Conservation (phyloP, 2,797 vertebrate species). For the Xiphorhynchus erythropygius region DNA sequence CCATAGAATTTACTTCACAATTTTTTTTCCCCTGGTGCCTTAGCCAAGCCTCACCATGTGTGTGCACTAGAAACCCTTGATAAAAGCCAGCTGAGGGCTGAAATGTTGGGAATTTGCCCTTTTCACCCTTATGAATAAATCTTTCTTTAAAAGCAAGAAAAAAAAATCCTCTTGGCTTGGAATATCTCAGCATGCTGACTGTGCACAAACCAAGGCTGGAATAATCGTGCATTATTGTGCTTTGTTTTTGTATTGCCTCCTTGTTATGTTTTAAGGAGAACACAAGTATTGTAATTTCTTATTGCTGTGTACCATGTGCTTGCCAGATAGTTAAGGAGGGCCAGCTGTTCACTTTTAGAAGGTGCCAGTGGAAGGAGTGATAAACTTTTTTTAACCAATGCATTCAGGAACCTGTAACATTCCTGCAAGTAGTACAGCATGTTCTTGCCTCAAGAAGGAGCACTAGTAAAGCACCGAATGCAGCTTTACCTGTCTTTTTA, state of each 20-base stretch:
- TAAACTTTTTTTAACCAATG: not conserved
- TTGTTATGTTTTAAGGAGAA: slow-evolving; percentile 38
- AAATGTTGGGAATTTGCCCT: slow-evolving; percentile 66
- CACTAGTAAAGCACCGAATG: not conserved
- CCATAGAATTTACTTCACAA: slow-evolving; percentile 21
- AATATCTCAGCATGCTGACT: slow-evolving; percentile 60
- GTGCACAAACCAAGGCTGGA: slow-evolving; percentile 39
- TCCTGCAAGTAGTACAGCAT: not conserved
- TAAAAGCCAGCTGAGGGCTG: slow-evolving; percentile 58
- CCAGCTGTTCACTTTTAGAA: slow-evolving; percentile 2
- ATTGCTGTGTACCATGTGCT: not conserved
- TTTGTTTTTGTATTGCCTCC: slow-evolving; percentile 53
- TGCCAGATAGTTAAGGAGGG: slow-evolving; percentile 20
- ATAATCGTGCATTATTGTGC: slow-evolving; percentile 16
- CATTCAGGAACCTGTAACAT: not conserved
- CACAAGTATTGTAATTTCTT: not conserved
- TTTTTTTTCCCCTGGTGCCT: not conserved
- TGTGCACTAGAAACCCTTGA: slow-evolving; percentile 39
- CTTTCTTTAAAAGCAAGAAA: slow-evolving; percentile 35
- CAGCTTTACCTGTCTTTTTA: not conserved
- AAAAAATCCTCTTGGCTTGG: slow-evolving; percentile 44
- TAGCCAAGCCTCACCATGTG: slow-evolving; percentile 45
- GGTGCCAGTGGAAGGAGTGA: not conserved
- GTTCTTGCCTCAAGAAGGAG: not conserved
- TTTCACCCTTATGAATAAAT: slow-evolving; percentile 58